Percentiles rank a stretch among this genome's conserved stretches.
Evolutionary conservation across 2,113 vertebrate genomes (phyloP).

Genomic region (Anguilla rostrata): DNA sequence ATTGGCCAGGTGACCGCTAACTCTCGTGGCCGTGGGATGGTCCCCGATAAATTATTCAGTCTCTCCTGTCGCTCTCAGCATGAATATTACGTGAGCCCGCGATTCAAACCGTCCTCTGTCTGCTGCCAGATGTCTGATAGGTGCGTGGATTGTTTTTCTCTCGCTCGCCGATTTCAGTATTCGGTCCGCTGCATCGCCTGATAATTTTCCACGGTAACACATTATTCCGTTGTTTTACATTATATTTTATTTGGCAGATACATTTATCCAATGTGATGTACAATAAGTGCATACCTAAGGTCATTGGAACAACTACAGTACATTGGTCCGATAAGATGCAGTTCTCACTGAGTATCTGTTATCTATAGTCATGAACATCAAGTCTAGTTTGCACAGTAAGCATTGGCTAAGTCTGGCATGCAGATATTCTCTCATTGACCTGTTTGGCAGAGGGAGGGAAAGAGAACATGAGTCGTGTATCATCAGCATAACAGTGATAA

Average conservation of each 20-base stretch:
- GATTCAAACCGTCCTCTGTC: too few species aligned
- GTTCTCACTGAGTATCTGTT: too few species aligned
- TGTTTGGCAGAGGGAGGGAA: too few species aligned
- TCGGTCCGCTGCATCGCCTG: not conserved
- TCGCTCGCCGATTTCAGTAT: not conserved
- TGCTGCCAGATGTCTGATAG: not conserved
- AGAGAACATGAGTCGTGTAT: too few species aligned
- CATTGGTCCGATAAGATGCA: too few species aligned
- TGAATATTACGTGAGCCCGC: not conserved
- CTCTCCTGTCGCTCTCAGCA: not conserved
- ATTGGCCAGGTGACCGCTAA: not conserved
- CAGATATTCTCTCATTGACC: too few species aligned
- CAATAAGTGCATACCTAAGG: too few species aligned
- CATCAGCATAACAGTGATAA: too few species aligned
- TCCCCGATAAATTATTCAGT: slow-evolving; percentile 9
- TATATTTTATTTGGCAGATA: not conserved
- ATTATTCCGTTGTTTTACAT: not conserved
- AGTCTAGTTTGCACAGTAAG: too few species aligned
- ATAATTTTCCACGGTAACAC: not conserved
- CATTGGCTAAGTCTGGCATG: too few species aligned
- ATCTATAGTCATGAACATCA: too few species aligned
- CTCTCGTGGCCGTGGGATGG: not conserved
- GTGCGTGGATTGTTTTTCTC: not conserved
- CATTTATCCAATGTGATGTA: not conserved
- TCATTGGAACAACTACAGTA: too few species aligned